These are phyloP conservation scores for Girardinichthys multiradiatus DNA, from an alignment of 2,113 vertebrate species.

Conservation along the genomic window DNA sequence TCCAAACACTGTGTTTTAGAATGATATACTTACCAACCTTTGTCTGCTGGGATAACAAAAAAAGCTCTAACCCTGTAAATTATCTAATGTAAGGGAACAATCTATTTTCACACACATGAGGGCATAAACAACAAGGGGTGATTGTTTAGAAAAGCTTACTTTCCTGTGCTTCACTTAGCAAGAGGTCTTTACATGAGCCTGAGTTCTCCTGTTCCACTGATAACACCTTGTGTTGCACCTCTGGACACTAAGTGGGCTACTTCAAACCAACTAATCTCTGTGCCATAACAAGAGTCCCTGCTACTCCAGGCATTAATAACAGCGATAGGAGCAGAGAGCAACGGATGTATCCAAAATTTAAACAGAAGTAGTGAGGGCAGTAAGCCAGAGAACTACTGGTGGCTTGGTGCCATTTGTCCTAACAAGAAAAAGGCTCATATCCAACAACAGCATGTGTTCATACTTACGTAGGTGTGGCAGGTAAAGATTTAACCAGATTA, in stretches of 20 bases:
- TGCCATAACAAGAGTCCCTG: constrained; percentile 46
- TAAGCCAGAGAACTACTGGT: constrained; percentile 20
- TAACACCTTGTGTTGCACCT: neutral
- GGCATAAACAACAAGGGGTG: neutral
- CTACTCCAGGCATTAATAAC: constrained; percentile 48
- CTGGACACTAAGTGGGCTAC: constrained; percentile 21
- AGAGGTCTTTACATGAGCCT: neutral
- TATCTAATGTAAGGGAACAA: neutral
- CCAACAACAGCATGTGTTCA: constrained; percentile 1
- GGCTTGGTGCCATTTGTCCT: neutral
- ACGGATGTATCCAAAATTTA: constrained; percentile 36
- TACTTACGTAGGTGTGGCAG: neutral
- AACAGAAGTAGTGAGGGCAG: constrained; percentile 38
- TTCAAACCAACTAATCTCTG: constrained; percentile 36
- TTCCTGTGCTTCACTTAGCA: neutral
- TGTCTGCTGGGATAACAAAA: neutral
- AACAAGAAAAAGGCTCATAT: neutral
- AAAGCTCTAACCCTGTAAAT: neutral
- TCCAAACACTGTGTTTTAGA: neutral
- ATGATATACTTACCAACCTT: neutral
- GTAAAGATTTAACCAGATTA: neutral
- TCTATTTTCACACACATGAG: neutral
- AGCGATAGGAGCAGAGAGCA: constrained; percentile 29
- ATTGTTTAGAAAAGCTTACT: neutral
- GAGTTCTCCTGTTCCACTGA: neutral